Base-by-base conservation (phyloP, 2,888 invertebrate genomes). In the Drosophila borborema region DNA sequence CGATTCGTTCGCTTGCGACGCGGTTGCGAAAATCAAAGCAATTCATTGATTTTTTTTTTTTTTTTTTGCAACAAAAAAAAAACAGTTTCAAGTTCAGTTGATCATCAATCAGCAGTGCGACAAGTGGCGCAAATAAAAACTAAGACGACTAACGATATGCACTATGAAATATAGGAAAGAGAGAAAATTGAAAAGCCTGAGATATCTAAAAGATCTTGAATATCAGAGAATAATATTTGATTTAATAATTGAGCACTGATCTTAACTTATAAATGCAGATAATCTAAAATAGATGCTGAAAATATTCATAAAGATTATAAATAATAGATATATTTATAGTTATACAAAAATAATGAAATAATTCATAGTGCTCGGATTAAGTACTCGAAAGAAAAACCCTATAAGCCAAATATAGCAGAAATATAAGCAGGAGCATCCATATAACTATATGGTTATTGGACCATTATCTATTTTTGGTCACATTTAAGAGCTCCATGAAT, bases 1-100 rank as follows among this genome's bases (percentile, higher is more conserved):
- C 20, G 20, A 20, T 12, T 36, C 34, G 34, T 51, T 49, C 72
- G 74, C 63, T 64, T 77, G 62, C 45, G 46, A 72, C 49, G 34
- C 23, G n/a, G 38, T 51, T 55, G 60, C 16, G 54, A 72, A 76
- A 76, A 73, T 78, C 65, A 66, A 74, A 78, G 71, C 64, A 62
- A 38, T 58, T 75, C 64, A 78, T 78, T 78, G 72, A 70, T 68
- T 76, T 63, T 41, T 41, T 48, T 31, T 48, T n/a, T n/a, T 41
- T 48, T 48, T 48, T 31, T 48, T 51, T 51, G 51, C 45, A 72
- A 64, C 51, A 77, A 55, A 55, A 48, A 55, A 55, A 48, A 55
- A 40, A 73, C 75, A 73, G 66, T 74, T 76, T 86, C 85, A 85
- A 86, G 85, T 83, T 85, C 88, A 87, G 80, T 88, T 81, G 69